Evolutionary conservation across 2,113 vertebrate genomes (phyloP).

Genomic region (Limnothrissa miodon): DNA sequence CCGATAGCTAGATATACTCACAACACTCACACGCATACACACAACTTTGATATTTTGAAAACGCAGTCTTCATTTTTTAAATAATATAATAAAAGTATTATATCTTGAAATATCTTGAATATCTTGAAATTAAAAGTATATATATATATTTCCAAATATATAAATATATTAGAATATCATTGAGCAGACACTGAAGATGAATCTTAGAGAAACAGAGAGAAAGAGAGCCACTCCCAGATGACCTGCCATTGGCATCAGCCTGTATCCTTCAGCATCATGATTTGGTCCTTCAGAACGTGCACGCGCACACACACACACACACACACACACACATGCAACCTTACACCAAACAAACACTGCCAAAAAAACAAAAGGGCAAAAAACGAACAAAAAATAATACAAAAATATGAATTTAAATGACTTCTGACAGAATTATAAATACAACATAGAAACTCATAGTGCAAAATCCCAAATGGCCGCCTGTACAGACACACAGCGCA

Average conservation of each 20-base stretch:
- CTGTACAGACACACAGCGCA: constrained; percentile 31
- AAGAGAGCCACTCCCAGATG: constrained; percentile 56
- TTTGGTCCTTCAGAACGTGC: constrained; percentile 67
- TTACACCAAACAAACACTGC: constrained; percentile 18
- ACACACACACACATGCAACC: not conserved
- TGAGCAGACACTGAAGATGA: constrained; percentile 79
- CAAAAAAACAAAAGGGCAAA: constrained; percentile 27
- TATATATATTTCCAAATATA: constrained; percentile 77
- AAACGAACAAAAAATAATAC: constrained; percentile 33
- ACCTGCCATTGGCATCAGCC: constrained; percentile 57
- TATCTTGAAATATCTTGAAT: constrained; percentile 71
- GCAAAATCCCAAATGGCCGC: constrained; percentile 42
- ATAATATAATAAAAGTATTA: constrained; percentile 75
- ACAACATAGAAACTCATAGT: constrained; percentile 43
- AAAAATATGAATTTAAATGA: constrained; percentile 50
- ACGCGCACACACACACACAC: constrained; percentile 2
- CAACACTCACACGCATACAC: constrained; percentile 4
- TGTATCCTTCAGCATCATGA: constrained; percentile 42
- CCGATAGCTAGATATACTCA: not conserved
- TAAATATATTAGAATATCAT: constrained; percentile 82
- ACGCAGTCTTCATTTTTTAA: constrained; percentile 71
- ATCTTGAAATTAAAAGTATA: constrained; percentile 77
- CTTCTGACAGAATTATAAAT: constrained; percentile 39
- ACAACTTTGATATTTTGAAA: constrained; percentile 68
- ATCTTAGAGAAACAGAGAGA: constrained; percentile 55